Conservation (phyloP, 2,113 vertebrate genomes). For the Scomber scombrus region DNA sequence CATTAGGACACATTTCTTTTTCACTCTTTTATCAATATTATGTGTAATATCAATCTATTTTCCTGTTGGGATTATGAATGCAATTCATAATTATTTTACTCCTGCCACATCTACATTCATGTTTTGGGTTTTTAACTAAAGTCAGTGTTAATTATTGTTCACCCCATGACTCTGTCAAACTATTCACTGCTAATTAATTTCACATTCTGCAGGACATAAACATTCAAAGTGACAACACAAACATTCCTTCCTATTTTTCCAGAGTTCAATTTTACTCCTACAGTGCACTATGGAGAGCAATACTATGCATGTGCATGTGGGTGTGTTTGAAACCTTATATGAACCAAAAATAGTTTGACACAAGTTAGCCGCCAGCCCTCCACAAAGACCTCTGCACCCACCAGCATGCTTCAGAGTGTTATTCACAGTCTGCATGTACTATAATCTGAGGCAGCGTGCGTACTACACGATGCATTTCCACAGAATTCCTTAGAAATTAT, state of each 20-base stretch:
- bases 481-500: constrained; percentile 68
- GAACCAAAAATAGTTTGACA: constrained; percentile 80
- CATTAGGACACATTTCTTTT: background rate
- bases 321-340: constrained; percentile 78
- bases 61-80: no score
- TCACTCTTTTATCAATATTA: background rate
- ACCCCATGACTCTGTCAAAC: background rate
- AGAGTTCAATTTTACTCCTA: constrained; percentile 28
- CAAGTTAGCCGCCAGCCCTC: constrained; percentile 33
- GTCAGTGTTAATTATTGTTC: constrained; percentile 11
- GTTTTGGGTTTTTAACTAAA: background rate
- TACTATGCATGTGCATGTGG: constrained; percentile 25
- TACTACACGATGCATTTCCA: background rate
- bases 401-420: constrained; percentile 4
- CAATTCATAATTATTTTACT: background rate
- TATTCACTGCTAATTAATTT: constrained; percentile 35
- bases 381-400: constrained; percentile 53
- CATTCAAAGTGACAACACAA: constrained; percentile 27
- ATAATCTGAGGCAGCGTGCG: constrained; percentile 52
- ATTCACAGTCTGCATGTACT: constrained; percentile 53
- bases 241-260: constrained; percentile 18
- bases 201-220: constrained; percentile 13
- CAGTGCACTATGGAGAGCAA: background rate
- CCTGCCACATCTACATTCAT: background rate
- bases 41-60: background rate